A percentile compares a stretch with the other conserved stretches of the same genome.
Conservation (phyloP, 2,888 invertebrate species). For the Tridacna gigas region DNA sequence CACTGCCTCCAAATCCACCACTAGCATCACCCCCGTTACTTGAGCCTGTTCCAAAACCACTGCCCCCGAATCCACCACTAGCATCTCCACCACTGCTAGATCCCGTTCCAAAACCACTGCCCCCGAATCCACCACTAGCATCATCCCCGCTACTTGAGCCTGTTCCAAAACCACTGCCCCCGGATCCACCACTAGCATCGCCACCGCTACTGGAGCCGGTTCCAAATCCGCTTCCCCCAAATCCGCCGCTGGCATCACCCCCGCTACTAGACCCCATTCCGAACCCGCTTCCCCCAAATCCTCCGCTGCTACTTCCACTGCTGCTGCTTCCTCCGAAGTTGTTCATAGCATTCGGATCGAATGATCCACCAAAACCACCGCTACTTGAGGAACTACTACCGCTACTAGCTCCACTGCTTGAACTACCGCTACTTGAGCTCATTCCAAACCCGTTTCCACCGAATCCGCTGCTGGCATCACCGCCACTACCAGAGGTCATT, state of each 20-base stretch:
- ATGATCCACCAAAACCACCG: constrained; percentile 10
- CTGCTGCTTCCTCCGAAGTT: constrained; percentile 2
- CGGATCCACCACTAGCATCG: neutral
- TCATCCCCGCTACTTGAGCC: constrained; percentile 9
- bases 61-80: neutral
- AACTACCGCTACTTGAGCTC: no score
- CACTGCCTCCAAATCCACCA: neutral
- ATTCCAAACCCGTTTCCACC: neutral
- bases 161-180: neutral
- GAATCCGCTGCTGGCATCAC: neutral
- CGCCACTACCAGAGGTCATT: neutral
- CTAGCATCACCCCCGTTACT: neutral
- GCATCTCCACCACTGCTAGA: constrained; percentile 16
- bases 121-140: constrained; percentile 11
- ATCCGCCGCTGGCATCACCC: neutral
- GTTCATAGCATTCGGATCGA: constrained; percentile 11
- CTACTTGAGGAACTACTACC: constrained; percentile 23
- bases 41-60: neutral
- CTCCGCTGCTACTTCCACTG: neutral
- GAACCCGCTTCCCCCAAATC: constrained; percentile 1
- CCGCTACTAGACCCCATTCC: neutral
- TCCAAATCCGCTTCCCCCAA: constrained; percentile 32
- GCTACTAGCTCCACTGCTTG: constrained; percentile 1
- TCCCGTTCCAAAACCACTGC: neutral
- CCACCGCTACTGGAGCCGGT: neutral